Evolutionary conservation across 2,113 vertebrate genomes (phyloP).

Genomic region (Rhagologus leucostigma): DNA sequence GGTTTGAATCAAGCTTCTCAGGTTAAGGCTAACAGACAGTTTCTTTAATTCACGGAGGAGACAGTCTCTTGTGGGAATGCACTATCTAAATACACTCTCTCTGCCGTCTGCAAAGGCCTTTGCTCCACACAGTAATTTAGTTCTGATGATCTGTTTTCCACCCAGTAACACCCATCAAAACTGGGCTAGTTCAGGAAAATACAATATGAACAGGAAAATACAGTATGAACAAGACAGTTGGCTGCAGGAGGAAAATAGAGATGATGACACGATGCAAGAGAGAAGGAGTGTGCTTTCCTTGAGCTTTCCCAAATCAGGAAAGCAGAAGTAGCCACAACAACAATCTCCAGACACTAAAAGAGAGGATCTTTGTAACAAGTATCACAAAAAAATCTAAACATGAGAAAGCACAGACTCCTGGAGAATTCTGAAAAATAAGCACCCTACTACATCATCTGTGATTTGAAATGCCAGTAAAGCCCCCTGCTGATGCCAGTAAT

Average conservation of each 20-base stretch:
- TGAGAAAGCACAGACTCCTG: neutral
- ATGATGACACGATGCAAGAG: neutral
- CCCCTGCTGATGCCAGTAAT: neutral
- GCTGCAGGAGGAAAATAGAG: neutral
- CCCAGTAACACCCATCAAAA: neutral
- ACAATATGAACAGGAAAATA: neutral
- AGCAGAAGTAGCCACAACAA: neutral
- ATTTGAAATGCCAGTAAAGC: neutral
- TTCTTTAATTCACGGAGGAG: neutral
- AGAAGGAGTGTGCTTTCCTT: neutral
- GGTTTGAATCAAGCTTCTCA: neutral
- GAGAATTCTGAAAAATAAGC: neutral
- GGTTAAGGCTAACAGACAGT: neutral
- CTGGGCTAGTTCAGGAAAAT: neutral
- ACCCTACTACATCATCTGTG: accelerated
- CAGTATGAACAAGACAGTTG: neutral
- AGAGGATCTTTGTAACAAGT: neutral
- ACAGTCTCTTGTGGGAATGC: neutral
- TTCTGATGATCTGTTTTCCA: neutral
- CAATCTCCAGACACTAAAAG: neutral
- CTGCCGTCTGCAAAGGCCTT: neutral
- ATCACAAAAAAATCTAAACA: neutral
- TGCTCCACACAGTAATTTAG: neutral
- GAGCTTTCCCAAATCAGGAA: neutral
- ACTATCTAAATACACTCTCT: neutral